Evolutionary conservation across 2,113 vertebrate species (phyloP), one percentile per base, ranked within the genome.

Genomic region (Festucalex cinctus): DNA sequence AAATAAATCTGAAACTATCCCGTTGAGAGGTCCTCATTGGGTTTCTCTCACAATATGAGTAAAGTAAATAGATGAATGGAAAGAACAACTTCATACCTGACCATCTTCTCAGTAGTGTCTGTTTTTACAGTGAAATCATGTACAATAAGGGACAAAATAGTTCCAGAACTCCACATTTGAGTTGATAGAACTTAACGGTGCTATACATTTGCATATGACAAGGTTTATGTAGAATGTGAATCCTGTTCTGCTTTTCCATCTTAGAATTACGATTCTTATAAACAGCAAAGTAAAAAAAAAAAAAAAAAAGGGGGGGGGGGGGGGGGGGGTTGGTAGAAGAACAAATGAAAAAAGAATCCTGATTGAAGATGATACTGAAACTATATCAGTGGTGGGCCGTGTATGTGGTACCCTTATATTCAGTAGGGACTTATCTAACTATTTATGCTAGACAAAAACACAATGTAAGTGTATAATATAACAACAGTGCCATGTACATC

Each of bases 1-100:
- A 60, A 37, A 39, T 36, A 49, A 24, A 53, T 24, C 56, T 35
- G 1, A 35, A 58, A 58, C 35, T 58, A 6, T 60, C 58, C 5
- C 37, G 24, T 17, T 7, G 35, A 66, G 14, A 59, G 39, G 60
- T 70, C 66, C 66, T 75, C 61, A 51, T 46, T 48, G 32, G 53
- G 26, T 57, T 66, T 57, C 67, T 71, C 61, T 71, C 22, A 71
- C 3, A 4, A 46, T 20, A 36, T 9, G 3, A 44, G 12, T 9
- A 26, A 16, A 17, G 43, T 44, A 66, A 28, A 14, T 7, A 54
- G 58, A 70, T 6, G 20, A 14, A 43, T 58, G 46, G 10, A 59
- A 37, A 69, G 46, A 65, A 74, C 49, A 28, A 36, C 9, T 9
- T 43, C 24, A 51, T 19, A 49, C 24, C 28, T 28, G 13, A 22